Base-by-base conservation (phyloP, 1,140 invertebrate species). In the Drosophila tani region DNA sequence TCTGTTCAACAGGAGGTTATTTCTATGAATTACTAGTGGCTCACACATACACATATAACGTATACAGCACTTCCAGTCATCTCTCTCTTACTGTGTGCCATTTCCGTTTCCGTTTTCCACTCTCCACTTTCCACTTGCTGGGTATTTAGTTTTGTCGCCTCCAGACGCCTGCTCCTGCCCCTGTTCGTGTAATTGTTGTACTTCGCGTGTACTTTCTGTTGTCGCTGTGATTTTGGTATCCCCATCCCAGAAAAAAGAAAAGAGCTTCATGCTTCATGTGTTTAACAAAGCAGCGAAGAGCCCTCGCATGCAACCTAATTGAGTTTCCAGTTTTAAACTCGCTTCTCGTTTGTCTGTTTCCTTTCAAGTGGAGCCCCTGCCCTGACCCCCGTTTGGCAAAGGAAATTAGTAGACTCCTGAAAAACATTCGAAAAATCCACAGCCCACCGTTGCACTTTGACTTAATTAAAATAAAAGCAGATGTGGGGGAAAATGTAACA, bases 61-160 rank as follows among this genome's bases (percentile, higher is more conserved):
- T 64, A 50, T 17, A 57, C 51, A 45, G 45, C 38, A 32, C 68
- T 79, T 57, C 35, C 45, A 46, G 45, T 66, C 63, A 63, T 69
- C 70, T 53, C 49, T 79, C 65, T 60, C 38, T 75, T 55, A 32
- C 67, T 88, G 85, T 88, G 84, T 76, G 85, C 66, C 77, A 90
- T 88, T 88, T 88, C 85, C 84, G 81, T 88, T 90, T 88, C 84
- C 84, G 85, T 62, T 87, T 87, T 87, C 73, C 73, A 88, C 83
- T 87, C 87, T 82, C 84, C 81, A 88, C 83, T 87, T 87, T 82
- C 84, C 81, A 88, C 84, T 88, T 90, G 85, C 85, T 90, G 84
- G 63, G 81, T 88, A 84, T 88, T 88, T 87, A 87, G 84, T 90
- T 70, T 81, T 81, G 51, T 74, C 49, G 43, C 51, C 45, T 35